Base-by-base conservation (phyloP, 2,888 invertebrate genomes). In the Leucania comma region DNA sequence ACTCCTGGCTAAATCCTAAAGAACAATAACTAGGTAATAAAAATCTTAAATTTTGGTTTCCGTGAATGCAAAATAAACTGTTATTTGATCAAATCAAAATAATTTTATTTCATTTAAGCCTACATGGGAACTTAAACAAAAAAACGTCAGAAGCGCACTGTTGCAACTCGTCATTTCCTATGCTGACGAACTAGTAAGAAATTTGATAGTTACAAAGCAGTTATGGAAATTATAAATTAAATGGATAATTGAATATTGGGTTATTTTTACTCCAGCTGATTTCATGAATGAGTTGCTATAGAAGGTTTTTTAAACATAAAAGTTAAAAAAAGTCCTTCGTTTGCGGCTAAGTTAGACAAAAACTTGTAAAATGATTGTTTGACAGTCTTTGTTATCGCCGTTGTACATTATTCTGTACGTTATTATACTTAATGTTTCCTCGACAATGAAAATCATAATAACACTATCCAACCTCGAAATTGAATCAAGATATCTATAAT, bases 401-500 rank as follows among this genome's bases (percentile, higher is more conserved):
- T 20, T 20, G 42, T 42, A 42, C 42, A 17, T 22, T 17, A 73
- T 54, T 42, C 22, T 12, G 20, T 24, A n/a, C n/a, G 10, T 8
- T 24, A 6, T 17, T 26, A n/a, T n/a, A 32, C 29, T 24, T 10
- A 26, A 24, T 72, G 22, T 72, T 61, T 53, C 22, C 12, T 3
- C 38, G 62, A 48, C 46, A 57, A 57, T 35, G n/a, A 54, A 24
- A 62, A 48, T 46, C 50, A 38, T 26, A 53, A 62, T 42, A 60
- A 29, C 32, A 29, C n/a, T 35, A 32, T 38, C 53, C 42, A 35
- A 61, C 78, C 73, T 75, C 66, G 65, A 12, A 65, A 61, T 61
- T 46, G 10, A 71, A 56, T 60, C 50, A 38, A 42, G 42, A 57
- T 20, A 61, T 58, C 56, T 57, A 48, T 29, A 53, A 56, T 26